Evolutionary conservation across 2,797 vertebrate genomes (phyloP), one percentile per base, ranked within the genome.

Genomic region (Cetoscarus ocellatus): DNA sequence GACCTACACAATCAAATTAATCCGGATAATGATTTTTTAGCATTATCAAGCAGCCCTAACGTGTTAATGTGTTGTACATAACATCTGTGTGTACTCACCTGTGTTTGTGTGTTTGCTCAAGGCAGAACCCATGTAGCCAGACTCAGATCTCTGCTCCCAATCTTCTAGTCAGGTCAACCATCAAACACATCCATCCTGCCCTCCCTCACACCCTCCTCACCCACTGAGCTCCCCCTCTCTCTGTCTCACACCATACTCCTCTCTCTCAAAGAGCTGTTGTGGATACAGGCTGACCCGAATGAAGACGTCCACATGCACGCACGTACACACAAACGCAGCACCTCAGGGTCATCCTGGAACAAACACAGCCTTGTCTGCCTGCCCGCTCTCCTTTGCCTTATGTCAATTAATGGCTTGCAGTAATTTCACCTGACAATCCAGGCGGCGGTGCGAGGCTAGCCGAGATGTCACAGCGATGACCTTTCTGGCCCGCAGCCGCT

Each of bases 81-180:
- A 67, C 73, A 72, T 83, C 58, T 82, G 88, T 74, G 61, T 76
- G 54, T 80, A 53, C 57, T 44, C 60, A 68, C 68, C 43, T 79
- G 77, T 85, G 70, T 86, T 79, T 87, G 79, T 79, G 84, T 88
- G 83, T 86, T 90, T 68, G 78, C 87, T 88, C 79, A 80, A 78
- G 86, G 88, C 90, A 91, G 83, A 92, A 85, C 74, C 79, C 83
- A 80, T 66, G 88, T 82, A 91, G 90, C 84, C 79, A 35, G 74
- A 91, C 89, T 91, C 92, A 94, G 88, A 94, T 94, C 93, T 92
- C 86, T 97, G 96, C 96, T 99, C 95, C 95, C 96, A 98, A 96
- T 99, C 95, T 98, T 98, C 96, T 93, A 91, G 96, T 96, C 95
- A 98, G 97, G 97, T 99, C 97, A 99, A 98, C 96, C 97, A 97